Conservation (phyloP, 2,888 invertebrate genomes). For the Strigamia transsilvanica region DNA sequence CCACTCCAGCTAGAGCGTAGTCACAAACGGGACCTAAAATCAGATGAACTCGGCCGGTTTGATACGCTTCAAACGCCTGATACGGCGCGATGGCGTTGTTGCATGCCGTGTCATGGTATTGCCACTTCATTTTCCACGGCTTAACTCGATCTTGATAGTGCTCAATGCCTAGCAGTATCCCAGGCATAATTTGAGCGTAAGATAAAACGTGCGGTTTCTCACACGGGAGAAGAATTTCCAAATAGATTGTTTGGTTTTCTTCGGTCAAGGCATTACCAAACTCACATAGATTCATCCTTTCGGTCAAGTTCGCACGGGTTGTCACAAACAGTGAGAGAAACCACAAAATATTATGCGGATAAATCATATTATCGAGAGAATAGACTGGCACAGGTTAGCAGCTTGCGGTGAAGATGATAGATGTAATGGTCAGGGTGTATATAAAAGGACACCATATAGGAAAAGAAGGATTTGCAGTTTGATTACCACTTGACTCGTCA, state of each 20-base stretch:
- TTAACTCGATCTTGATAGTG: background rate
- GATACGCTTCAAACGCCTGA: background rate
- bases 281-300: background rate
- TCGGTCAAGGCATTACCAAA: background rate
- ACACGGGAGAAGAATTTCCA: conserved; percentile 20
- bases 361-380: background rate
- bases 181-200: background rate
- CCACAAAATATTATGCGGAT: background rate
- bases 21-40: conserved; percentile 32
- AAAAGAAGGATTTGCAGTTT: conserved; percentile 17
- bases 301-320: background rate
- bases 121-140: background rate
- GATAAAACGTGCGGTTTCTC: background rate
- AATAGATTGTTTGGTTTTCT: background rate
- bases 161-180: background rate
- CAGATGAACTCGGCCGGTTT: background rate
- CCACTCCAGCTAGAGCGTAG: background rate
- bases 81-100: conserved; percentile 29
- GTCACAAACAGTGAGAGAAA: background rate
- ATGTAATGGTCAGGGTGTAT: background rate
- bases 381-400: background rate
- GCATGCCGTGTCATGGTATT: background rate
- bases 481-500: background rate
- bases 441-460: background rate
- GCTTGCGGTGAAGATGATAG: background rate